Conservation (phyloP, 2,797 vertebrate species). For the Anabas testudineus region DNA sequence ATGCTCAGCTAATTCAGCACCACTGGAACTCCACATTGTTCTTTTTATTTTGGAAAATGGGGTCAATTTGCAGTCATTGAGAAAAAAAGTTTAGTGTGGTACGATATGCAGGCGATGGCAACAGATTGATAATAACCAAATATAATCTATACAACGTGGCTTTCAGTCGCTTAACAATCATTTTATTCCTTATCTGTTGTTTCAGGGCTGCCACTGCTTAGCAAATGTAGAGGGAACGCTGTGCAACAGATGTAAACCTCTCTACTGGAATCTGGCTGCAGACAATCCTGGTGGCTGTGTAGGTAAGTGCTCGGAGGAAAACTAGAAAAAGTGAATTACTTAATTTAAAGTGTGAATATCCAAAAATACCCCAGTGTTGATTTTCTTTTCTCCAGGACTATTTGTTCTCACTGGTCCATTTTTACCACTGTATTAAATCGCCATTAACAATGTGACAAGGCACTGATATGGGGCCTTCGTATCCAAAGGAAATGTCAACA, state of each 20-base stretch:
- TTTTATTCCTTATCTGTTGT: slow-evolving; percentile 53
- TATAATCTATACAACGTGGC: slow-evolving; percentile 14
- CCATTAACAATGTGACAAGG: slow-evolving; percentile 46
- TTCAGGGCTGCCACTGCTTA: slow-evolving; percentile 90
- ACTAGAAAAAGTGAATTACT: not conserved
- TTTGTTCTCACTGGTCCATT: slow-evolving; percentile 21
- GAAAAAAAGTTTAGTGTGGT: slow-evolving; percentile 17
- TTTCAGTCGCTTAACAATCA: slow-evolving; percentile 9
- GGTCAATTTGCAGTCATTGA: slow-evolving; percentile 23
- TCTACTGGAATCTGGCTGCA: slow-evolving; percentile 91
- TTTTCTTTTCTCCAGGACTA: not conserved
- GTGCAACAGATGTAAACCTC: slow-evolving; percentile 90
- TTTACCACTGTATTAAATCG: slow-evolving; percentile 43
- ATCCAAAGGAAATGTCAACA: slow-evolving; percentile 60
- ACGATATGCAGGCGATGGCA: not conserved
- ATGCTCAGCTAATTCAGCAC: slow-evolving; percentile 16
- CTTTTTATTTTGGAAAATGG: slow-evolving; percentile 26
- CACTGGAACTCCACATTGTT: slow-evolving; percentile 9
- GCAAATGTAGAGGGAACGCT: slow-evolving; percentile 84
- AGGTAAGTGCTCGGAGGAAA: slow-evolving; percentile 77
- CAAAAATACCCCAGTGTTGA: not conserved
- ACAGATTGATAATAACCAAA: slow-evolving; percentile 40
- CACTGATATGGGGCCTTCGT: slow-evolving; percentile 52
- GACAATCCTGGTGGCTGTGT: slow-evolving; percentile 87
- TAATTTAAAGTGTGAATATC: not conserved